phyloP scores from a whole-genome alignment of 2,888 invertebrate genomes.

The Aphidius colemani region DNA sequence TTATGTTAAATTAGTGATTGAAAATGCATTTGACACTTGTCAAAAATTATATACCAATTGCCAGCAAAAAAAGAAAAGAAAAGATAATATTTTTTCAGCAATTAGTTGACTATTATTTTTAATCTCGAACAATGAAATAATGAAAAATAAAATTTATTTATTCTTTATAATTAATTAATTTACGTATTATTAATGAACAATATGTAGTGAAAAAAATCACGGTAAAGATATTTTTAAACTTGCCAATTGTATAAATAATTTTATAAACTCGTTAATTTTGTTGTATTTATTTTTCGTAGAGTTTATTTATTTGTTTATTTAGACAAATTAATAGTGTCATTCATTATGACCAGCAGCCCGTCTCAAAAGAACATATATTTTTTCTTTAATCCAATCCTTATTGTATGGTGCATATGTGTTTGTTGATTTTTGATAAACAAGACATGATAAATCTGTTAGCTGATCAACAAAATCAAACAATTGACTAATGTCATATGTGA shows the following conservation, averaged over 20 bases:
- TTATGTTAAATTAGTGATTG: too few species aligned
- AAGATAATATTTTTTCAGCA: not conserved
- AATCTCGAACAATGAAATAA: not conserved
- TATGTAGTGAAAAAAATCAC: not conserved
- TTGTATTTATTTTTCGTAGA: not conserved
- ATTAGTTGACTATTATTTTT: too few species aligned
- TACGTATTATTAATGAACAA: conserved; percentile 3
- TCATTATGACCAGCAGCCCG: conserved; percentile 78
- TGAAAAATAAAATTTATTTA: not conserved
- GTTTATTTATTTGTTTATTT: conserved; percentile 1
- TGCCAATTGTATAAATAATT: conserved; percentile 13
- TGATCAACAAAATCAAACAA: conserved; percentile 98
- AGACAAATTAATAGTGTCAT: conserved; percentile 28
- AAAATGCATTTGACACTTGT: too few species aligned
- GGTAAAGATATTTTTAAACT: conserved; percentile 12
- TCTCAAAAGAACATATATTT: conserved; percentile 91
- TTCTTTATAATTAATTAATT: conserved; percentile 5
- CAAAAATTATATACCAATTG: too few species aligned
- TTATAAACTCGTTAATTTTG: not conserved
- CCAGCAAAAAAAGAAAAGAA: not conserved
- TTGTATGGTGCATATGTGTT: conserved; percentile 98
- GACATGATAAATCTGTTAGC: conserved; percentile 90
- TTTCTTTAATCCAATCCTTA: conserved; percentile 99
- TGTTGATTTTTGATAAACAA: conserved; percentile 94
- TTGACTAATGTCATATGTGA: conserved; percentile 97